Conservation (phyloP, 2,888 invertebrate genomes). For the Candidula unifasciata region DNA sequence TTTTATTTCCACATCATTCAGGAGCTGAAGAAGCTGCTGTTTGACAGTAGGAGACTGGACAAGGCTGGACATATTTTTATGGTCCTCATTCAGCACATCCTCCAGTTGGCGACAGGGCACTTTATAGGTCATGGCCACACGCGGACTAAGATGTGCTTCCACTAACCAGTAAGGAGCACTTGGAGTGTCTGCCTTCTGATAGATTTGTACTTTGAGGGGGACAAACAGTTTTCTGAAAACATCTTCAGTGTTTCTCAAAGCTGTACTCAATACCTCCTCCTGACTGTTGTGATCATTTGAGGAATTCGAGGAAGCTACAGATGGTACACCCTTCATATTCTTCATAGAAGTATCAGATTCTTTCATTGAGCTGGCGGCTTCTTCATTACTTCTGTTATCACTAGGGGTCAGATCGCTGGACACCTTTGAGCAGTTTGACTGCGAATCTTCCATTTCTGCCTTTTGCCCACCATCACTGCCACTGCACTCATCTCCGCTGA, state of each 20-base stretch:
- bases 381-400: conserved; percentile 70
- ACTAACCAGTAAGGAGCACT: conserved; percentile 50
- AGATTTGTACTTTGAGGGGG: conserved; percentile 47
- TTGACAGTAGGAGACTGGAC: conserved; percentile 47
- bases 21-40: conserved; percentile 53
- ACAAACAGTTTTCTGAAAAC: conserved; percentile 51
- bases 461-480: conserved; percentile 41
- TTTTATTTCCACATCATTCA: conserved; percentile 51
- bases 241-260: conserved; percentile 33
- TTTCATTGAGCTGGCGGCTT: conserved; percentile 76
- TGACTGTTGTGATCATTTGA: conserved; percentile 37
- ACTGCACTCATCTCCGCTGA: conserved; percentile 51
- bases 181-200: background rate
- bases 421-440: conserved; percentile 53
- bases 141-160: conserved; percentile 49
- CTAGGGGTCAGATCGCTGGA: conserved; percentile 75
- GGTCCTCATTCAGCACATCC: conserved; percentile 51
- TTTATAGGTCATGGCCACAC: conserved; percentile 52
- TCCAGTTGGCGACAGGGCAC: conserved; percentile 31
- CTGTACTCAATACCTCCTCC: conserved; percentile 17
- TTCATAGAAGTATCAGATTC: conserved; percentile 59
- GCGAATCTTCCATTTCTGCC: conserved; percentile 51
- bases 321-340: conserved; percentile 35
- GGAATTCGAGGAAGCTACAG: conserved; percentile 44
- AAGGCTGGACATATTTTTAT: conserved; percentile 44